phyloP scores from a whole-genome alignment of 2,797 vertebrate species.

The Muscicapa comitata region DNA sequence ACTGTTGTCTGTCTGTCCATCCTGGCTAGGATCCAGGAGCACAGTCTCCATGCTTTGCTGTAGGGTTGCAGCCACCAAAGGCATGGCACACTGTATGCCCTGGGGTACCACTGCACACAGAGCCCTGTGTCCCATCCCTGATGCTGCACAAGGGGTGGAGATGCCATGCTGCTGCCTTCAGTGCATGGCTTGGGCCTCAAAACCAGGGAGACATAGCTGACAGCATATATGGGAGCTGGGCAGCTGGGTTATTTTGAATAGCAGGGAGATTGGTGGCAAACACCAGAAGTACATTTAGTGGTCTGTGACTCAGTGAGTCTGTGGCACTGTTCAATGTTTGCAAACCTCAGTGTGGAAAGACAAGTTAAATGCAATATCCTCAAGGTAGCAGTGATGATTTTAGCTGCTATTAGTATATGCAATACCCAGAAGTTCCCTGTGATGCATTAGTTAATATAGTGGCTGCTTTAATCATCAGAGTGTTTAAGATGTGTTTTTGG shows the following conservation, averaged over 20 bases:
- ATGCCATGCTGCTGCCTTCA: not conserved
- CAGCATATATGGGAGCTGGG: not conserved
- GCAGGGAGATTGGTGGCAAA: not conserved
- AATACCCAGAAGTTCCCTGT: not conserved
- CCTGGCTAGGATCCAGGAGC: not conserved
- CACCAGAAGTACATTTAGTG: not conserved
- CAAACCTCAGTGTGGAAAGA: not conserved
- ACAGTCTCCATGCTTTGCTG: not conserved
- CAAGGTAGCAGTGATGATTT: not conserved
- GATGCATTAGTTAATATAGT: not conserved
- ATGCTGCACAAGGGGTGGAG: rapidly evolving
- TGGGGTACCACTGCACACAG: rapidly evolving
- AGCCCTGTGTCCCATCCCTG: not conserved
- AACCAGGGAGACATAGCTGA: not conserved
- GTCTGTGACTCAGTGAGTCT: not conserved
- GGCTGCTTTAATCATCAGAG: not conserved
- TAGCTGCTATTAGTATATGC: not conserved
- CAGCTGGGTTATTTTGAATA: not conserved
- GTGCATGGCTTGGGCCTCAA: not conserved
- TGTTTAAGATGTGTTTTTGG: not conserved
- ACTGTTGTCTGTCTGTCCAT: not conserved
- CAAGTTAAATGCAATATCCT: not conserved
- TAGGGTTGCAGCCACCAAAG: not conserved
- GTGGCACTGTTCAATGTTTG: not conserved
- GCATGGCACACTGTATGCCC: not conserved